Base-by-base conservation (phyloP, 1,140 invertebrate genomes). In the Cecropterus lyciades region DNA sequence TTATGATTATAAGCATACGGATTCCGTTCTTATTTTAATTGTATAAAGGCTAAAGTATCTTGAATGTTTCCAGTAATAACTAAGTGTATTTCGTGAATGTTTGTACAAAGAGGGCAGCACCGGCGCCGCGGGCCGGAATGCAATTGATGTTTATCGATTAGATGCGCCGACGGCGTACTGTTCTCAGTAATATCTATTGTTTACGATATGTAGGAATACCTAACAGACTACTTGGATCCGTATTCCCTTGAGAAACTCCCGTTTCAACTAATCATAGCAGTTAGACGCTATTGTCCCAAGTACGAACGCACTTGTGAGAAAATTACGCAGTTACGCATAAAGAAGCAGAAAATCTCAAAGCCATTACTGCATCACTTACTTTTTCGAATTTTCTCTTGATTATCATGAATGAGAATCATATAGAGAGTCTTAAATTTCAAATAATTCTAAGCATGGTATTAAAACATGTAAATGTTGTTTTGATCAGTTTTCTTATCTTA, bases 111-210 rank as follows among this genome's bases (percentile, higher is more conserved):
- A 45, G 15, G 33, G 59, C 59, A 49, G 51, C 20, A 63, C 52
- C 42, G 30, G 49, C 46, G 53, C 59, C 53, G 42, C 51, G 20
- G 30, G n/a, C 9, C 15, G 67, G 71, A 69, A 78, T 75, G 73
- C 71, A 70, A 69, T 84, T 75, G 81, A 78, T 79, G 75, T 83
- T 84, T 82, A 84, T 77, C 77, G 79, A 83, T 84, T 82, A 77
- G 80, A 77, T 86, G 77, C 73, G 75, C 79, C 69, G 37, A 56
- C 63, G 69, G 68, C 72, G 49, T 67, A 60, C 59, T 72, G 65
- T 80, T 75, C 70, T 62, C 45, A 72, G 66, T n/a, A 65, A 27
- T 33, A 55, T 45, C 67, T 57, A 71, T 73, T 78, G 69, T 73
- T 78, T 75, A 67, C 49, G 63, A 60, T 67, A 63, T 55, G 30